Percentiles rank a stretch among this genome's conserved stretches.
These are phyloP conservation scores for Drosophila erecta DNA, from an alignment of 1,140 invertebrate species.

Conservation along the genomic window DNA sequence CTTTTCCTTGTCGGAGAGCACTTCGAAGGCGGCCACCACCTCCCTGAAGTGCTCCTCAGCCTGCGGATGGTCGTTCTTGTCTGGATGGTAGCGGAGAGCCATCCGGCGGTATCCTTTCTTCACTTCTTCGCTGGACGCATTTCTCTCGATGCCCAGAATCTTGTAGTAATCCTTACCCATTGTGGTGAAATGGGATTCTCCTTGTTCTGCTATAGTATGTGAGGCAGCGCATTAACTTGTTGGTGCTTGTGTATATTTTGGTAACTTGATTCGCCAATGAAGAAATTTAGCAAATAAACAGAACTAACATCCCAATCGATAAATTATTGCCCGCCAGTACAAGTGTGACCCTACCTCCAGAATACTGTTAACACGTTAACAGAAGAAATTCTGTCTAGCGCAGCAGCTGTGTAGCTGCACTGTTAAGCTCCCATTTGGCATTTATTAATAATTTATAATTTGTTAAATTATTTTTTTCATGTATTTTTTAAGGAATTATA, in stretches of 20 bases:
- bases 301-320: neutral
- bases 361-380: no score
- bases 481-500: no score
- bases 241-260: neutral
- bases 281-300: neutral
- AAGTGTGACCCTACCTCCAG: neutral
- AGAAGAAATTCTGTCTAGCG: no score
- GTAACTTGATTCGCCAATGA: constrained; percentile 1
- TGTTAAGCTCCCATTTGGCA: no score
- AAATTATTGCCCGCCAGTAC: neutral
- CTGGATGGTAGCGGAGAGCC: constrained; percentile 65
- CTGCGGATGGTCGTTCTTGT: constrained; percentile 66
- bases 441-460: no score
- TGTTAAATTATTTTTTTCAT: no score
- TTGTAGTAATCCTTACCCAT: constrained; percentile 64
- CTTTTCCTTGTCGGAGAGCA: constrained; percentile 65
- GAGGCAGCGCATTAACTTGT: neutral
- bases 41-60: constrained; percentile 58
- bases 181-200: constrained; percentile 11
- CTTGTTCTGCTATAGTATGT: neutral
- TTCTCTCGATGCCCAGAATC: constrained; percentile 50
- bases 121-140: constrained; percentile 47
- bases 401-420: no score
- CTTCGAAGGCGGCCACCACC: constrained; percentile 58
- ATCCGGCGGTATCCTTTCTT: constrained; percentile 61